Conservation (phyloP, 2,888 invertebrate genomes). For the Osedax fenrisi region DNA sequence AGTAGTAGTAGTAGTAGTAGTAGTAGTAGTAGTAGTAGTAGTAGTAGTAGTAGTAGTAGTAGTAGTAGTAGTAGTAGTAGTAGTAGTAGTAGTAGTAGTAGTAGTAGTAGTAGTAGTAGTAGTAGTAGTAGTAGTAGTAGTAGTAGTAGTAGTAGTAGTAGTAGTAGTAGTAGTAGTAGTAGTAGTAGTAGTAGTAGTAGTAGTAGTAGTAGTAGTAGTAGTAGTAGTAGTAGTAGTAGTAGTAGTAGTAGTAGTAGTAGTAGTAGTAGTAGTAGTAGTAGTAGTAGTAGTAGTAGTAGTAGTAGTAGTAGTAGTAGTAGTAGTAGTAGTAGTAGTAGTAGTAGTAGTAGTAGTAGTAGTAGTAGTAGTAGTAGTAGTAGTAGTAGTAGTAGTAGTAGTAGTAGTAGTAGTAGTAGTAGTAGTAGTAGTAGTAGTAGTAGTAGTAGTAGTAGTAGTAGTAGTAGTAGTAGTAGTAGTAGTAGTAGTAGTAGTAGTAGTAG, state of each 20-base stretch:
- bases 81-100: neutral
- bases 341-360: conserved; percentile 18
- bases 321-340: conserved; percentile 26
- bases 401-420: neutral
- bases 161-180: neutral
- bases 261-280: conserved; percentile 20
- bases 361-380: conserved; percentile 5
- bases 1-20: conserved; percentile 29
- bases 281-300: conserved; percentile 28
- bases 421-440: conserved; percentile 5
- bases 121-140: neutral
- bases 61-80: neutral
- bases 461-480: conserved; percentile 9
- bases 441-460: conserved; percentile 16
- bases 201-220: conserved; percentile 13
- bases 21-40: conserved; percentile 24
- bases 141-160: neutral
- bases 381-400: neutral
- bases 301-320: conserved; percentile 26
- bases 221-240: neutral
- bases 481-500: conserved; percentile 16
- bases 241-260: conserved; percentile 5
- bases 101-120: neutral
- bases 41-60: conserved; percentile 13
- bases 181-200: neutral